Percentiles rank a stretch among this genome's conserved stretches.
phyloP scores from a whole-genome alignment of 2,113 vertebrate species.

The Aldabrachelys gigantea region DNA sequence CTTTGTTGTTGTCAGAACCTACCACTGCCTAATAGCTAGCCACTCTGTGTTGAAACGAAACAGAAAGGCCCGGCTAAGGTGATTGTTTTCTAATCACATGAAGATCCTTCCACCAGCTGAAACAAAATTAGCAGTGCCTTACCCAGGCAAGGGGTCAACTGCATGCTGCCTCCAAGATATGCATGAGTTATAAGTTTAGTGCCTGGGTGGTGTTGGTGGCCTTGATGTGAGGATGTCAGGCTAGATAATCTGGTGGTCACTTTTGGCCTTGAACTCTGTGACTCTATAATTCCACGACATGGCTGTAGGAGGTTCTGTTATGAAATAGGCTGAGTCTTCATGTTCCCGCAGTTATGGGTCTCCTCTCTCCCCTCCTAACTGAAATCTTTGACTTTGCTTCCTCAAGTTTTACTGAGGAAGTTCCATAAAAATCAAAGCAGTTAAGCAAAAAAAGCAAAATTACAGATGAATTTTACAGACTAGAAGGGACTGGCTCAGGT shows the following conservation, averaged over 20 bases:
- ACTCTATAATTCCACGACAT: neutral
- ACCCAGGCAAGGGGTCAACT: slow-evolving; percentile 52
- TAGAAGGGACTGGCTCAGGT: neutral
- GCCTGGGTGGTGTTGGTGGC: neutral
- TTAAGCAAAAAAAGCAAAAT: slow-evolving; percentile 2
- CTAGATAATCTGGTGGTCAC: neutral
- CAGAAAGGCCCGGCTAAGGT: slow-evolving; percentile 40
- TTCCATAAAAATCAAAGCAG: slow-evolving; percentile 8
- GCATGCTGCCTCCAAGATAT: neutral
- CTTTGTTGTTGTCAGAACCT: slow-evolving; percentile 48
- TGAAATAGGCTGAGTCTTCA: neutral
- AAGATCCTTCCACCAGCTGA: slow-evolving; percentile 7
- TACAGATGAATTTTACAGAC: neutral
- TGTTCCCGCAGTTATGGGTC: neutral
- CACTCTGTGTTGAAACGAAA: slow-evolving; percentile 48
- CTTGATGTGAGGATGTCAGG: neutral
- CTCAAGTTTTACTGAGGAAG: neutral
- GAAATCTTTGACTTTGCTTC: neutral
- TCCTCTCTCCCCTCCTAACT: neutral
- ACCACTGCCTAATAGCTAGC: neutral
- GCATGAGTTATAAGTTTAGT: neutral
- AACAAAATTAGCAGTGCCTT: slow-evolving; percentile 52
- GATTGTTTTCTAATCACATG: slow-evolving; percentile 37
- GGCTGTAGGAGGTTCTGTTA: neutral
- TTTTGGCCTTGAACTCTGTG: neutral